Evolutionary conservation across 2,888 invertebrate genomes (phyloP).

Genomic region (Brachyptera putata): DNA sequence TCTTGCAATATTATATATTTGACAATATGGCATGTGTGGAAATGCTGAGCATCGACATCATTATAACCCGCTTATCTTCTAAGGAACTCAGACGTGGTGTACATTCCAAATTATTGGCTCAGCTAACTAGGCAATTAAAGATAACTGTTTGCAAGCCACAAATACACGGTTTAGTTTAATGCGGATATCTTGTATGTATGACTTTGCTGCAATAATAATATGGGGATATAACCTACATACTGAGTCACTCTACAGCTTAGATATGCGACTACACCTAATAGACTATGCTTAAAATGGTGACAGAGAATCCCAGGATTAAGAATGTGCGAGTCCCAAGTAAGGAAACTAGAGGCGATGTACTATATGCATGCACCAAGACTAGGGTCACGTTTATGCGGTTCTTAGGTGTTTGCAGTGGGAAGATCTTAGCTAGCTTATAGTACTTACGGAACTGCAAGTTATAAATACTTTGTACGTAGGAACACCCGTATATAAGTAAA

Average conservation of each 20-base stretch:
- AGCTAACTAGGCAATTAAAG: constrained; percentile 28
- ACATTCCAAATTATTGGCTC: constrained; percentile 31
- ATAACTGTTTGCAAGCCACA: constrained; percentile 29
- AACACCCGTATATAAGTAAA: background rate
- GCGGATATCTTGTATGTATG: constrained; percentile 10
- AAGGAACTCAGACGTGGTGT: constrained; percentile 27
- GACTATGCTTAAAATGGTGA: background rate
- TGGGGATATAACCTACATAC: constrained; percentile 8
- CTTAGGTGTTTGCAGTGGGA: constrained; percentile 11
- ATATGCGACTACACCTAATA: constrained; percentile 11
- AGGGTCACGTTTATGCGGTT: constrained; percentile 22
- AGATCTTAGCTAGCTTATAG: constrained; percentile 6
- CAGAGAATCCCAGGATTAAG: constrained; percentile 17
- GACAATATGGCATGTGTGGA: constrained; percentile 14
- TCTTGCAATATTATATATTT: too few relatives aligned
- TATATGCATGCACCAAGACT: background rate
- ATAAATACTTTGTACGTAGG: constrained; percentile 7
- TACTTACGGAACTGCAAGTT: constrained; percentile 13
- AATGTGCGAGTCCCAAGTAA: background rate
- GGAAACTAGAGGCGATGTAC: background rate
- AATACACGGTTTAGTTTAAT: constrained; percentile 25
- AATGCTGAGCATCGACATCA: background rate
- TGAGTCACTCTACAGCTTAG: background rate
- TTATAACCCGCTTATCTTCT: constrained; percentile 26
- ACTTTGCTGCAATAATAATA: constrained; percentile 7